Evolutionary conservation across 2,888 invertebrate genomes (phyloP).

Genomic region (Noctua fimbriata): DNA sequence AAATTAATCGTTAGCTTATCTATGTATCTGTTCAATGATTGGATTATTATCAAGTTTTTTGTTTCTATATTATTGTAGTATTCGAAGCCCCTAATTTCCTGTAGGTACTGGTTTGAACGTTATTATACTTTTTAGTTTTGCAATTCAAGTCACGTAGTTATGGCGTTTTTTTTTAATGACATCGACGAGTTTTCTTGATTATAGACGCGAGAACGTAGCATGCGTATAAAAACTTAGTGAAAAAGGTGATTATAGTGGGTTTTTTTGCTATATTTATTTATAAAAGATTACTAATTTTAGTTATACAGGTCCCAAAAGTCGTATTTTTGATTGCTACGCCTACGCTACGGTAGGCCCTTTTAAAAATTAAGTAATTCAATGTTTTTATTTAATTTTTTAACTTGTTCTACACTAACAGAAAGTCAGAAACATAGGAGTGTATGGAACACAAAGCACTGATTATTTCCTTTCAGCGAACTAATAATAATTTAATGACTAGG

Average conservation of each 20-base stretch:
- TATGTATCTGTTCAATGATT: neutral
- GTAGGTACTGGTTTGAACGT: conserved; percentile 29
- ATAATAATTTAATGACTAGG: neutral
- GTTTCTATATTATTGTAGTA: conserved; percentile 18
- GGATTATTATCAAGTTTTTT: conserved; percentile 24
- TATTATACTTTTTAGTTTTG: conserved; percentile 19
- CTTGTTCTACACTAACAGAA: neutral
- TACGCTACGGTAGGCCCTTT: too few relatives aligned
- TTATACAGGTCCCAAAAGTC: neutral
- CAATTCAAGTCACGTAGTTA: conserved; percentile 12
- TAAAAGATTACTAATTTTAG: conserved; percentile 1
- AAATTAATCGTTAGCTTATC: conserved; percentile 18
- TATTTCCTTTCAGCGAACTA: neutral
- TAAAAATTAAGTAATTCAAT: neutral
- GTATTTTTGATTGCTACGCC: neutral
- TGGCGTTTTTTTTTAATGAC: conserved; percentile 33
- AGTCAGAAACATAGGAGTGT: neutral
- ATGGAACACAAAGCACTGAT: neutral
- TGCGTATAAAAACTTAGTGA: conserved; percentile 11
- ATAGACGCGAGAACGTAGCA: conserved; percentile 17
- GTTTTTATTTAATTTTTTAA: neutral
- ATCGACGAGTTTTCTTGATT: conserved; percentile 26
- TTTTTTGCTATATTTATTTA: conserved; percentile 27
- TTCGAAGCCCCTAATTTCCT: conserved; percentile 39
- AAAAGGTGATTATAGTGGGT: neutral